phyloP scores from a whole-genome alignment of 2,113 vertebrate species.

The Microcebus murinus region DNA sequence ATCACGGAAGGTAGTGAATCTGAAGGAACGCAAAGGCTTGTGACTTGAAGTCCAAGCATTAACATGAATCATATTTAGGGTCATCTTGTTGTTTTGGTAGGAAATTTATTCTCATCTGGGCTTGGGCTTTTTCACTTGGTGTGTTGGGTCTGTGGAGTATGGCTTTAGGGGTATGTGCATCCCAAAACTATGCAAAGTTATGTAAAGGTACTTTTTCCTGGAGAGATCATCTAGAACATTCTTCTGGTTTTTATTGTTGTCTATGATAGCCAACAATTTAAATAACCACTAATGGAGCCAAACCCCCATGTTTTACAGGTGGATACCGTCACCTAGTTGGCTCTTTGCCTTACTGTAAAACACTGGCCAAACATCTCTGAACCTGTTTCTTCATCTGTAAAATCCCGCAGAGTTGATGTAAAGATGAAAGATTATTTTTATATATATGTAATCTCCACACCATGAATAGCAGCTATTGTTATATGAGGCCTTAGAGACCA shows the following conservation, averaged over 20 bases:
- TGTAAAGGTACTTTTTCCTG: neutral
- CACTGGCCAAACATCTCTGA: rapidly evolving
- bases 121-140: neutral
- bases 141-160: neutral
- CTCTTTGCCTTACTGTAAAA: neutral
- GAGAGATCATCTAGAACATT: neutral
- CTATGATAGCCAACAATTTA: neutral
- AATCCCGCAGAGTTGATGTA: neutral
- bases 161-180: rapidly evolving
- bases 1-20: neutral
- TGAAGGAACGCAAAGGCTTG: neutral
- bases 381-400: neutral
- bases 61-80: neutral
- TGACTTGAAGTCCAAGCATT: neutral
- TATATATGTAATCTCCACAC: neutral
- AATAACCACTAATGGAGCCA: neutral
- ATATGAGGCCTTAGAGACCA: neutral
- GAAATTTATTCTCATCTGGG: neutral
- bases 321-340: neutral
- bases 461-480: neutral
- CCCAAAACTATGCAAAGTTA: neutral
- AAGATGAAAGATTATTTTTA: neutral
- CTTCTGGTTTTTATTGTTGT: neutral
- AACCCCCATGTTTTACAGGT: neutral
- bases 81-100: neutral